Evolutionary conservation across 2,888 invertebrate genomes (phyloP), one percentile per base, ranked within the genome.

Genomic region (Myathropa florea): DNA sequence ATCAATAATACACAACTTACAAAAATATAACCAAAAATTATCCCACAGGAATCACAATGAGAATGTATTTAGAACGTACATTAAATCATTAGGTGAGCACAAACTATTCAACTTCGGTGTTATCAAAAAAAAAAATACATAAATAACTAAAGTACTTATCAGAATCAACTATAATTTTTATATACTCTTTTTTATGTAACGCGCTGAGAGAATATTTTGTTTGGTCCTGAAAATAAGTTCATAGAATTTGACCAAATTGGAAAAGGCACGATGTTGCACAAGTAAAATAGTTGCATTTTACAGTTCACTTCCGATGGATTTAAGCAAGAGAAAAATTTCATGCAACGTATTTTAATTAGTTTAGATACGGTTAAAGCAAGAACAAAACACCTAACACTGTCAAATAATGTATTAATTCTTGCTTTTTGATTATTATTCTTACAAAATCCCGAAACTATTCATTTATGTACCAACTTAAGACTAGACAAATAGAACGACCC

Each of bases 111-210:
- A 60, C 72, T 67, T 72, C 36, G 21, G 53, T 60, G 77, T 85
- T 81, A 85, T 85, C 85, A 82, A 82, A 60, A 53, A 78, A 72
- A 65, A 18, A 72, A 46, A n/a, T n/a, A n/a, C n/a, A n/a, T n/a
- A n/a, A 70, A 76, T 71, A 83, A 75, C 9, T 57, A 36, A 84
- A 77, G 71, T 57, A 57, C 77, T 85, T 82, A 85, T 85, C 82
- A 73, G 63, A 81, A 81, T 59, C 12, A 9, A 21, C 28, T 57
- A 64, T 63, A 23, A 36, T 64, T 36, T 33, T 55, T 9, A 53
- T 30, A 3, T 26, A 4, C n/a, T n/a, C 24, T 71, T 18, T 70
- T 85, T 85, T 85, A 85, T 82, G 77, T 85, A 85, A 85, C 64
- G 59, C 59, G 28, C 30, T 72, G 46, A 24, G 33, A 21, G 33